A percentile compares a stretch with the other conserved stretches of the same genome.
Conservation (phyloP, 2,888 invertebrate species). For the Helobdella robusta region DNA sequence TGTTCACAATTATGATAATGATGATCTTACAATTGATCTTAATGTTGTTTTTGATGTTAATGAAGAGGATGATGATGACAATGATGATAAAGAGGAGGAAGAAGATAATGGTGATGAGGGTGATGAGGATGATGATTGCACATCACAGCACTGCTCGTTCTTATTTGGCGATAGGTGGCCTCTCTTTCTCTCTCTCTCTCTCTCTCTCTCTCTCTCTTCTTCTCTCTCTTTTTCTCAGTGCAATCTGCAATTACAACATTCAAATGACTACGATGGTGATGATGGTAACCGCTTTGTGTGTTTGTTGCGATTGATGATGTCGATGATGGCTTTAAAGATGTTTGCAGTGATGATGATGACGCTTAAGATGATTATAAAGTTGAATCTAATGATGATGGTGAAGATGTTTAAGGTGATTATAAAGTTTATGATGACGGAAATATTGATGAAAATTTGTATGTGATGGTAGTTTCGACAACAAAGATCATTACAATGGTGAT, state of each 20-base stretch:
- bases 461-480: too few species aligned
- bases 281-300: conserved; percentile 3
- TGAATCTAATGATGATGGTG: conserved; percentile 11
- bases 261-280: neutral
- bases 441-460: too few species aligned
- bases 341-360: neutral
- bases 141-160: too few species aligned
- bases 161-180: too few species aligned
- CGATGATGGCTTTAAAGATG: neutral
- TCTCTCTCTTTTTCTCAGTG: too few species aligned
- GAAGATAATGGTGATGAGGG: neutral
- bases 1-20: neutral
- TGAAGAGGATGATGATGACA: neutral
- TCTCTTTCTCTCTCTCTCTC: too few species aligned
- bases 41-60: too few species aligned
- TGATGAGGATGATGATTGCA: neutral
- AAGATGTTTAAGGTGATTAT: neutral
- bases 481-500: too few species aligned
- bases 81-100: neutral
- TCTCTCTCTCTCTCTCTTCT: too few species aligned
- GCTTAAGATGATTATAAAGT: neutral
- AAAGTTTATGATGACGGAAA: conserved; percentile 3
- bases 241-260: too few species aligned
- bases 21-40: neutral
- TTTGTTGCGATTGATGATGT: neutral